Percentiles rank a stretch among this genome's conserved stretches.
phyloP scores from a whole-genome alignment of 2,797 vertebrate genomes.

The Phoeniculus purpureus region DNA sequence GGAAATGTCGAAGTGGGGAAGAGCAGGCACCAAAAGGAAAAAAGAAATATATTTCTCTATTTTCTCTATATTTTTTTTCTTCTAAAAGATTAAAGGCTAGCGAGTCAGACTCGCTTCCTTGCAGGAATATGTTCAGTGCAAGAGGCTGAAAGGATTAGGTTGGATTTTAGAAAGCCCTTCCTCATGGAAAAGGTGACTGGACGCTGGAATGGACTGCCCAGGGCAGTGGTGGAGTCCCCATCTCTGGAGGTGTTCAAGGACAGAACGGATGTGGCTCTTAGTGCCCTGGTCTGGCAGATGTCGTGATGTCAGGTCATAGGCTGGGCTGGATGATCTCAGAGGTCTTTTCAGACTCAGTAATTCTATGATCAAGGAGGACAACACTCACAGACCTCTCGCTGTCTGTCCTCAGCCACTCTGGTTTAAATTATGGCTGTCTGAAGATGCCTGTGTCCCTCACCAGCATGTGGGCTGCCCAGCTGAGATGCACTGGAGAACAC shows the following conservation, averaged over 20 bases:
- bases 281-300: no score
- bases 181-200: no score
- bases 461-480: background rate
- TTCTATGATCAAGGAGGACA: background rate
- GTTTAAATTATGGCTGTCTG: background rate
- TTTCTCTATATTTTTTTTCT: background rate
- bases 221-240: no score
- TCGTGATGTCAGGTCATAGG: no score
- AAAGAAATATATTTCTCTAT: background rate
- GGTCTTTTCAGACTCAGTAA: no score
- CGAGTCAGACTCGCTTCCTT: background rate
- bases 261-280: no score
- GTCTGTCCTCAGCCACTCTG: constrained; percentile 8
- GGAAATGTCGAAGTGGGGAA: constrained; percentile 18
- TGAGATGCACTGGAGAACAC: background rate
- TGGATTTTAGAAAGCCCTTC: no score
- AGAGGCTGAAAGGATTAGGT: constrained; percentile 27
- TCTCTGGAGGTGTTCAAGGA: no score
- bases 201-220: no score
- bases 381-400: background rate
- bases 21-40: constrained; percentile 23
- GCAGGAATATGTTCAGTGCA: background rate
- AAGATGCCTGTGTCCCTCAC: background rate
- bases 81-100: background rate
- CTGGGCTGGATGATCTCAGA: no score